Evolutionary conservation across 2,797 vertebrate species (phyloP), one percentile per base, ranked within the genome.

Genomic region (Sebastes variabilis): DNA sequence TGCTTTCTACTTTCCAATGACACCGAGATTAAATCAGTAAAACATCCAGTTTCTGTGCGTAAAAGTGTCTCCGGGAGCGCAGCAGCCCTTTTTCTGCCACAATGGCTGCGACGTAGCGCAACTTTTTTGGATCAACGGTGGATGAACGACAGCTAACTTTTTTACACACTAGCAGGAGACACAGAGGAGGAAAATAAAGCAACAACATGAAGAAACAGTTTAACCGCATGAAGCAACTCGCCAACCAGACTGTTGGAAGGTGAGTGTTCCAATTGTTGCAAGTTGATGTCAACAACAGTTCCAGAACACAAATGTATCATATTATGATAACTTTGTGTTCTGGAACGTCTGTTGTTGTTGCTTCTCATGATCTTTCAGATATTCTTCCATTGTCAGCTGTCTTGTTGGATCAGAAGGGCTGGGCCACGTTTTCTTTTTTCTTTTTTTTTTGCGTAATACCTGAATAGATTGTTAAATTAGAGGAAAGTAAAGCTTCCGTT

Each of bases 171-270:
- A 71, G 25, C 49, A 25, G 79, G 79, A 85, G 73, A 71, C 71
- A 8, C 64, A 9, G 12, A 71, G 81, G 25, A 55, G 66, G 54
- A 54, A 56, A 25, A 42, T 42, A 42, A 42, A 46, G 1, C 38
- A 16, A 16, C 13, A 60, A 49, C 61, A 99, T 99, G 98, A 99
- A 99, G 97, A 99, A 99, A 75, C 98, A 99, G 79, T 98, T 99
- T 64, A 99, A 99, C 74, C 98, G 98, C 14, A 97, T 99, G 98
- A 96, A 91, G 91, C 98, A 98, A 91, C 96, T 99, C 79, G 98
- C 98, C 88, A 99, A 97, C 97, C 98, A 99, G 95, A 99, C 98
- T 0, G 98, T 99, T 24, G 98, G 98, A 83, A 97, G 98, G 98
- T 96, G 90, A 91, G 97, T 80, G 49, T 77, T 36, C 54, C 2